Percentiles rank a stretch among this genome's conserved stretches.
Evolutionary conservation across 2,113 vertebrate genomes (phyloP).

Genomic region (Lipotes vexillifer): DNA sequence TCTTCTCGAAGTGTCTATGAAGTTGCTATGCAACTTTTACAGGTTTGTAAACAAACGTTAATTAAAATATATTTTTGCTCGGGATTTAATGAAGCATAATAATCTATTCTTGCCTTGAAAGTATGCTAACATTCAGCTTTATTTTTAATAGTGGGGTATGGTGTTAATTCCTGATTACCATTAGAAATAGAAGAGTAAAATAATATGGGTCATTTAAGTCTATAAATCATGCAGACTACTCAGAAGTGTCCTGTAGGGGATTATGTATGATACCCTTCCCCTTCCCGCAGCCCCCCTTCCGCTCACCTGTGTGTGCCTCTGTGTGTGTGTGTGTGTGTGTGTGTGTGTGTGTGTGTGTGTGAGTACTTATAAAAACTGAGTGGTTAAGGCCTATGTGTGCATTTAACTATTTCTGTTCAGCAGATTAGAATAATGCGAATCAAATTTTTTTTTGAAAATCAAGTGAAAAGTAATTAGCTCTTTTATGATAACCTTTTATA

Average conservation of each 20-base stretch:
- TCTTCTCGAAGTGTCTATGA: conserved; percentile 97
- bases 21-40: conserved; percentile 97
- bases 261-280: background rate
- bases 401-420: background rate
- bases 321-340: background rate
- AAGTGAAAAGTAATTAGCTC: background rate
- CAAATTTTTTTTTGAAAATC: conserved; percentile 7
- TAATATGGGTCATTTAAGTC: background rate
- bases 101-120: background rate
- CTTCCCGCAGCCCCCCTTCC: no score
- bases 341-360: background rate
- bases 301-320: background rate
- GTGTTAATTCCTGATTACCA: background rate
- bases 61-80: background rate
- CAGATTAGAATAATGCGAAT: background rate
- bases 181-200: background rate
- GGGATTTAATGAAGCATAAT: background rate
- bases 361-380: background rate
- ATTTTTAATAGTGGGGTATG: background rate
- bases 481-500: background rate
- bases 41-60: conserved; percentile 84
- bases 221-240: background rate
- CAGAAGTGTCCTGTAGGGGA: background rate
- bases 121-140: background rate
- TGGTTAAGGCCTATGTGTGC: background rate